Evolutionary conservation across 2,113 vertebrate species (phyloP).

Genomic region (Semicossyphus pulcher): DNA sequence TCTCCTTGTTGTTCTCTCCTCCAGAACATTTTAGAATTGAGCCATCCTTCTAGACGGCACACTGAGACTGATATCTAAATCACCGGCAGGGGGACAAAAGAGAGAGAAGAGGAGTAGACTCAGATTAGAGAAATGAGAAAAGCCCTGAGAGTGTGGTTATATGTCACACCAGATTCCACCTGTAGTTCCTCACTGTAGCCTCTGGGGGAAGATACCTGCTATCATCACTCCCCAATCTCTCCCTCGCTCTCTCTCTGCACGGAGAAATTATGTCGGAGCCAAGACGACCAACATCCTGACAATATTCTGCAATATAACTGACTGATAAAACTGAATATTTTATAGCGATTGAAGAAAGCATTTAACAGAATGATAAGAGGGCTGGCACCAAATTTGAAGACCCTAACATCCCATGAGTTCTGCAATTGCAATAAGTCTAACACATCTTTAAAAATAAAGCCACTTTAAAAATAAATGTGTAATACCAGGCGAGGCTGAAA

Average conservation of each 20-base stretch:
- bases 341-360: neutral
- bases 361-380: too few relatives aligned
- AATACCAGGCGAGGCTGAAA: neutral
- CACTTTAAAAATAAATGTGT: neutral
- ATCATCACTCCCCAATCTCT: neutral
- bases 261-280: neutral
- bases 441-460: neutral
- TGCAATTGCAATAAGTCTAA: neutral
- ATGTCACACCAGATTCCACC: neutral
- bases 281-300: neutral
- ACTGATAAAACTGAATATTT: constrained; percentile 1
- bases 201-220: neutral
- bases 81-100: neutral
- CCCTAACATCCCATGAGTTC: neutral
- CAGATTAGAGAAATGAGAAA: too few relatives aligned
- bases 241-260: neutral
- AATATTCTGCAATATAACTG: too few relatives aligned
- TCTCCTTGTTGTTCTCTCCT: neutral
- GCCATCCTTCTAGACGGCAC: neutral
- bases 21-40: neutral
- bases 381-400: too few relatives aligned
- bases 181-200: neutral
- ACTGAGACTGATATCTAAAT: neutral
- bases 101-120: neutral
- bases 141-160: too few relatives aligned